phyloP scores from a whole-genome alignment of 1,140 invertebrate genomes.

The Macrostomum lignano region DNA sequence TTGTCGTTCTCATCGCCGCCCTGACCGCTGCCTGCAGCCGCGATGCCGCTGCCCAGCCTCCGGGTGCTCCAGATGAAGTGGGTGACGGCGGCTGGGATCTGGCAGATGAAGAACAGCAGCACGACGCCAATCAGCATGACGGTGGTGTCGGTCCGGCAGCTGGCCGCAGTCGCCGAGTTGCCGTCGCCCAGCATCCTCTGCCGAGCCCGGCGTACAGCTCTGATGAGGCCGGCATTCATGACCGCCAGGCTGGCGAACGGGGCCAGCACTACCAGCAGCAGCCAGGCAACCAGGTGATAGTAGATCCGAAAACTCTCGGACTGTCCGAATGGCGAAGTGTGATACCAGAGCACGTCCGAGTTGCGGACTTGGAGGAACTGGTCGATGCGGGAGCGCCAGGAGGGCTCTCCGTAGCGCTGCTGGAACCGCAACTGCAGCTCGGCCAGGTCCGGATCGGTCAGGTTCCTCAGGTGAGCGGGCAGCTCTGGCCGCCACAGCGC shows the following conservation, averaged over 20 bases:
- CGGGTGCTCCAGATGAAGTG: conserved; percentile 22
- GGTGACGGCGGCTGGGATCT: conserved; percentile 21
- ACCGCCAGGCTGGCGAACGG: conserved; percentile 20
- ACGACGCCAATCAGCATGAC: conserved; percentile 26
- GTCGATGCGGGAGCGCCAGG: too few species aligned
- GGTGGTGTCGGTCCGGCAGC: conserved; percentile 22
- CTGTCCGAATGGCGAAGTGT: conserved; percentile 14
- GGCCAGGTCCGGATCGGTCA: not conserved
- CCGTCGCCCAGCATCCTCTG: too few species aligned
- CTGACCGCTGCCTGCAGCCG: too few species aligned
- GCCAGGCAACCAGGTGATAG: conserved; percentile 17
- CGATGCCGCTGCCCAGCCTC: too few species aligned
- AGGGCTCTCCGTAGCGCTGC: not conserved
- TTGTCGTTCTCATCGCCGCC: too few species aligned
- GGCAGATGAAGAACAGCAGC: conserved; percentile 23
- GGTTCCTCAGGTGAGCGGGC: not conserved
- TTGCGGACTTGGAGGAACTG: too few species aligned
- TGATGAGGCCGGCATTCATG: conserved; percentile 20
- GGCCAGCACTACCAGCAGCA: conserved; percentile 19
- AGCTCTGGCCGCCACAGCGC: not conserved
- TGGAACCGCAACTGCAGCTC: not conserved
- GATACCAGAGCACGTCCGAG: not conserved
- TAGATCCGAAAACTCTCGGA: conserved; percentile 14
- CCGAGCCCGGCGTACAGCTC: conserved; percentile 18
- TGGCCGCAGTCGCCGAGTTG: conserved; percentile 15